A percentile compares a stretch with the other conserved stretches of the same genome.
phyloP scores from a whole-genome alignment of 2,113 vertebrate species.

The Brachypodius melanocephalos region DNA sequence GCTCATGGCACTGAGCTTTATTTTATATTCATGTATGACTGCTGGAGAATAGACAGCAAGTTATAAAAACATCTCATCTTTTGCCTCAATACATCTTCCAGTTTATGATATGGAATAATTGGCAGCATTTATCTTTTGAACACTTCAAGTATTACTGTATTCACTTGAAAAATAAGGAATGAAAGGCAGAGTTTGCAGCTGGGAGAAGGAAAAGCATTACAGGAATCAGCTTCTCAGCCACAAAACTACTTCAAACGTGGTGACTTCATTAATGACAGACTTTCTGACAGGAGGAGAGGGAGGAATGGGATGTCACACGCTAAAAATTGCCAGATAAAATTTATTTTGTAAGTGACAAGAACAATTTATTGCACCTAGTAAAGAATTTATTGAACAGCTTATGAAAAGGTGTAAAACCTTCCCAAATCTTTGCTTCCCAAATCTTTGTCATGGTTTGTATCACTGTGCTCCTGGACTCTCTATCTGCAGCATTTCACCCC shows the following conservation, averaged over 20 bases:
- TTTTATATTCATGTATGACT: not conserved
- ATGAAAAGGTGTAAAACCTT: not conserved
- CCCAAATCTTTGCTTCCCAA: not conserved
- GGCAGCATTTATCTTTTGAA: conserved; percentile 14
- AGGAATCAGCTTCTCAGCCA: not conserved
- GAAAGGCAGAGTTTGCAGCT: not conserved
- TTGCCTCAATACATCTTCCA: not conserved
- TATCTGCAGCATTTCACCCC: not conserved
- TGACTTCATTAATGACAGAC: not conserved
- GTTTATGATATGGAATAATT: not conserved
- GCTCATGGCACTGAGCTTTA: not conserved
- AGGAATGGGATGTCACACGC: not conserved
- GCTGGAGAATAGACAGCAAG: not conserved
- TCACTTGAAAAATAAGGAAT: not conserved
- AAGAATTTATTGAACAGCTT: not conserved
- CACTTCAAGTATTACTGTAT: not conserved
- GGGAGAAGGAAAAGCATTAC: not conserved
- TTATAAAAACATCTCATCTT: not conserved
- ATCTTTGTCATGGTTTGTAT: not conserved
- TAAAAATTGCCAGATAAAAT: not conserved
- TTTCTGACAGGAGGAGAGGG: not conserved
- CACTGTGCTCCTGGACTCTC: not conserved
- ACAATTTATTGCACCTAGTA: not conserved
- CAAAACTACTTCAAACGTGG: not conserved
- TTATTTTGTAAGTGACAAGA: not conserved